These are phyloP conservation scores for Octomys mimax DNA, from an alignment of 2,797 vertebrate species.

Conservation along the genomic window DNA sequence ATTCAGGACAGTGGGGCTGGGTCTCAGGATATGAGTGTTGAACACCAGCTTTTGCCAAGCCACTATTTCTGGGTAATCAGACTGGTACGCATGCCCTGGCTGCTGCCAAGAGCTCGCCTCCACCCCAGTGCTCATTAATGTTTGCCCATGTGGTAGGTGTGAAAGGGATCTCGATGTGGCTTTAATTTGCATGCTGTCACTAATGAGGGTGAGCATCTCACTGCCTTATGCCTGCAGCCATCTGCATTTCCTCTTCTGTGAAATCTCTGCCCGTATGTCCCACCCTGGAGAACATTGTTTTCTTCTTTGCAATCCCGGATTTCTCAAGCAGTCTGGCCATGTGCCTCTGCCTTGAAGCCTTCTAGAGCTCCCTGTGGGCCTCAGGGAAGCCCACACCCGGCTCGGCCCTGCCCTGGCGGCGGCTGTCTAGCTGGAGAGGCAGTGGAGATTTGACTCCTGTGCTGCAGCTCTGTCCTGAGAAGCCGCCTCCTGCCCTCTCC, in stretches of 20 bases:
- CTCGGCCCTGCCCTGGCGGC: neutral
- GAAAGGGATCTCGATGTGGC: neutral
- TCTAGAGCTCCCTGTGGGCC: neutral
- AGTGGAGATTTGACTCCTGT: slow-evolving; percentile 2
- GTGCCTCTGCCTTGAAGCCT: slow-evolving; percentile 31
- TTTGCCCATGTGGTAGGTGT: neutral
- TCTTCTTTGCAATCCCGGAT: neutral
- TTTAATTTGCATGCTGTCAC: neutral
- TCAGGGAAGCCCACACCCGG: neutral
- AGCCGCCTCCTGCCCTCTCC: neutral
- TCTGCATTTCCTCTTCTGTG: neutral
- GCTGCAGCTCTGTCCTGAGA: neutral
- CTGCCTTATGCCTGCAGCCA: neutral
- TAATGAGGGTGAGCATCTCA: neutral
- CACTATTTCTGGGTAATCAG: neutral
- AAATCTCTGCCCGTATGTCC: neutral
- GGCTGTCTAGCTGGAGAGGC: slow-evolving; percentile 17
- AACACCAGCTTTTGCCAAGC: neutral
- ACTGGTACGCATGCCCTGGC: accelerated
- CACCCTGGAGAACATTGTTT: neutral
- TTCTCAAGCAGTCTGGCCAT: slow-evolving; percentile 17
- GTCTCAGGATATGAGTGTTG: neutral
- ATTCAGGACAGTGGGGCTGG: neutral
- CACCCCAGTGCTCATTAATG: accelerated
- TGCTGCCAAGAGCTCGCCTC: neutral